Conservation (phyloP, 2,113 vertebrate species). For the Psettodes erumei region DNA sequence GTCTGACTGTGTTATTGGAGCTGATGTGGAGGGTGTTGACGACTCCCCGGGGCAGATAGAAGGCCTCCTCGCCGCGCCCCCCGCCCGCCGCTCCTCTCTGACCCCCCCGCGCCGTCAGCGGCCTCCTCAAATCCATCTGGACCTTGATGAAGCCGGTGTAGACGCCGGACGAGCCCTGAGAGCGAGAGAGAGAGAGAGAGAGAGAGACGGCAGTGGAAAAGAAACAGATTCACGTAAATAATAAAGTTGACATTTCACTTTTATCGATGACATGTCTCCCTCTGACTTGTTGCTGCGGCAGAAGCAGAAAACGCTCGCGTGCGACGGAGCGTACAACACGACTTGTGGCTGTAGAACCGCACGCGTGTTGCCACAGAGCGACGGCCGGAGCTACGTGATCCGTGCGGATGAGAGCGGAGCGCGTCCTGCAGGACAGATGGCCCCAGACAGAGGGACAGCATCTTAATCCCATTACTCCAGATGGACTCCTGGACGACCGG, state of each 20-base stretch:
- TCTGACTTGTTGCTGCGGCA: too few species aligned
- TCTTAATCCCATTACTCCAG: slow-evolving; percentile 70
- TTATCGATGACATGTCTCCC: too few species aligned
- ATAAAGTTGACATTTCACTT: too few species aligned
- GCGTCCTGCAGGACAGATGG: slow-evolving; percentile 69
- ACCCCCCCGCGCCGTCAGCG: slow-evolving; percentile 86
- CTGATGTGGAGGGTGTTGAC: slow-evolving; percentile 95
- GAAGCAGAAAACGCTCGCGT: too few species aligned
- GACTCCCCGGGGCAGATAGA: slow-evolving; percentile 86
- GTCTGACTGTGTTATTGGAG: slow-evolving; percentile 91
- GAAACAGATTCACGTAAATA: too few species aligned
- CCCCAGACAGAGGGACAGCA: slow-evolving; percentile 46
- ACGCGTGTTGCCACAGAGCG: too few species aligned
- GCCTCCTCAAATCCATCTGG: slow-evolving; percentile 91
- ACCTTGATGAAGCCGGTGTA: slow-evolving; percentile 99
- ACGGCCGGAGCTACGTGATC: not conserved
- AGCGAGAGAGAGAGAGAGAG: not conserved
- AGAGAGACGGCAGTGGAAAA: not conserved
- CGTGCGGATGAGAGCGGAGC: slow-evolving; percentile 4
- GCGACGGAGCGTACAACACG: too few species aligned
- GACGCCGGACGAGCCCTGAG: slow-evolving; percentile 85
- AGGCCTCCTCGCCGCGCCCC: slow-evolving; percentile 82
- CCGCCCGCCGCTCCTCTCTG: slow-evolving; percentile 49
- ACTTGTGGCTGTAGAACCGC: too few species aligned
- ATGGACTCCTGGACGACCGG: slow-evolving; percentile 10